Evolutionary conservation across 2,797 vertebrate species (phyloP), one percentile per base, ranked within the genome.

Genomic region (Mormyrops attenuatus): DNA sequence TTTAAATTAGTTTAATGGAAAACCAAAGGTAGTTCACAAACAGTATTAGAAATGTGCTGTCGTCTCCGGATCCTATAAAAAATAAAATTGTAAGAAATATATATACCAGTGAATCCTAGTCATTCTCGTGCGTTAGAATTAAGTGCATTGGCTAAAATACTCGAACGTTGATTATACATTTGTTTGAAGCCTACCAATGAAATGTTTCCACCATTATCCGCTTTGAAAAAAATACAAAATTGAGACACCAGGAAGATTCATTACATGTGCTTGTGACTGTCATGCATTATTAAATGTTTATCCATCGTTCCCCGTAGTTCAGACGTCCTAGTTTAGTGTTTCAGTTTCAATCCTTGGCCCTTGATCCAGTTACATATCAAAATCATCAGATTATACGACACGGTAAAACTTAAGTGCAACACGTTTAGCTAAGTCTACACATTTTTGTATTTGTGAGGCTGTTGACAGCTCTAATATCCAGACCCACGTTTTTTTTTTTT

Each of bases 311-410:
- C 88, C 84, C 77, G 69, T 88, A 38, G 88, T 87, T 77, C 52
- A 41, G 20, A 63, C 82, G 90, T 53, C 90, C 89, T 88, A 88
- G 86, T 90, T 90, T n/a, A 87, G 34, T 22, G 86, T 53, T 85
- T 44, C 41, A 44, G 5, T 88, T 90, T 77, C 22, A 88, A 20
- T 88, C 44, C 88, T 20, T 41, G 34, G 30, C 34, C 9, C 80
- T 60, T 80, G 87, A 90, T 90, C 90, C 88, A 91, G 88, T 90
- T 94, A 89, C 91, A 93, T 90, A 92, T 90, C 92, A 57, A 26
- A 73, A 82, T 66, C 0, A 49, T 82, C n/a, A 55, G 22, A 60
- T 30, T 9, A 38, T 44, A 49, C 17, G 17, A 77, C 26, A 30
- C 44, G n/a, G 38, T 26, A 9, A 4, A 57, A 60, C 49, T 11